Percentiles rank a stretch among this genome's conserved stretches.
These are phyloP conservation scores for Actinostola sp. DNA, from an alignment of 92 coral and sea anemone genomes.

Conservation along the genomic window DNA sequence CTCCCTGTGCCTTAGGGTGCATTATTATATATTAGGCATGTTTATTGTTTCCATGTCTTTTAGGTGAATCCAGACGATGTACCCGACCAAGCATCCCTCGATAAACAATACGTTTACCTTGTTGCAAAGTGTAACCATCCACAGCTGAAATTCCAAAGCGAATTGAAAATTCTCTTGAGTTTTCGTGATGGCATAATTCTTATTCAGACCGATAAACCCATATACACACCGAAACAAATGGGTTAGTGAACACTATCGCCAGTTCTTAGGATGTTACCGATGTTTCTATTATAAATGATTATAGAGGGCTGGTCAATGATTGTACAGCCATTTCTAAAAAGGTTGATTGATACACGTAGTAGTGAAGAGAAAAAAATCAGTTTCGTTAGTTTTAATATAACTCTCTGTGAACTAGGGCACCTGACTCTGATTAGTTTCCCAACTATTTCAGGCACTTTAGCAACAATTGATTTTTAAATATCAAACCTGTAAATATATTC, in stretches of 20 bases:
- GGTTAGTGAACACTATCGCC: slow-evolving; percentile 49
- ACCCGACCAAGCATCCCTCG: slow-evolving; percentile 78
- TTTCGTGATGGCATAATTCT: slow-evolving; percentile 86
- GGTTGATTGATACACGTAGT: too few species aligned
- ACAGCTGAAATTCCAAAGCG: slow-evolving; percentile 67
- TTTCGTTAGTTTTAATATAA: too few species aligned
- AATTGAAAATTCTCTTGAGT: slow-evolving; percentile 79
- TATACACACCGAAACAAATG: slow-evolving; percentile 90
- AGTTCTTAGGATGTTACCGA: neutral
- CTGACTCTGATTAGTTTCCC: too few species aligned
- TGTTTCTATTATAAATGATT: neutral
- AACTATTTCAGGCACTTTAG: too few species aligned
- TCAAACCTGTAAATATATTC: too few species aligned
- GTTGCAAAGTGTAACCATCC: slow-evolving; percentile 81
- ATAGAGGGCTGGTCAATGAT: too few species aligned
- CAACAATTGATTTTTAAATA: too few species aligned
- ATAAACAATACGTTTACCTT: slow-evolving; percentile 89
- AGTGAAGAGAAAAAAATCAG: too few species aligned
- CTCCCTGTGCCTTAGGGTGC: too few species aligned
- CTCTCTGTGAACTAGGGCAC: too few species aligned
- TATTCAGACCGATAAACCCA: slow-evolving; percentile 96
- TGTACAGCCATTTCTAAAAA: too few species aligned
- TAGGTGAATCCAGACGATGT: slow-evolving; percentile 79
- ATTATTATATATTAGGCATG: too few species aligned
- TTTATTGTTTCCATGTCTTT: neutral